phyloP scores from a whole-genome alignment of 2,888 invertebrate genomes.

The Hyles lineata region DNA sequence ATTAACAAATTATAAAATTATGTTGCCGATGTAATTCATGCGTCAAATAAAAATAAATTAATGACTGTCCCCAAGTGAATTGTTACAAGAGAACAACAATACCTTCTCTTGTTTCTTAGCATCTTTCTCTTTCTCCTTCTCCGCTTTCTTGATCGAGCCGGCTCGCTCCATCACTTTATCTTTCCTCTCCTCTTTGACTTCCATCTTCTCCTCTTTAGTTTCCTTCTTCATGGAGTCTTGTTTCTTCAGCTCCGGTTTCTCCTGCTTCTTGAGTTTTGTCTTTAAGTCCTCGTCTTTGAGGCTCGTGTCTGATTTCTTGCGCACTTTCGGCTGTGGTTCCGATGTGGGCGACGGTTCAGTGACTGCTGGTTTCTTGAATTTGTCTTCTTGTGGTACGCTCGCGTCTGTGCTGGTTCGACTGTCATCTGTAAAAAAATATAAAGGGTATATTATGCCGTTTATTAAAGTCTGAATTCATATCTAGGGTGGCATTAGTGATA shows the following conservation, averaged over 20 bases:
- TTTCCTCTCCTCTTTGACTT: constrained; percentile 33
- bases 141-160: constrained; percentile 67
- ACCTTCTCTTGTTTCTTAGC: constrained; percentile 56
- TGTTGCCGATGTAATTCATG: no score
- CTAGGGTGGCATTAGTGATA: no score
- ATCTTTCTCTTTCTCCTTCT: constrained; percentile 64
- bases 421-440: constrained; percentile 57
- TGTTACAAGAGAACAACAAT: no score
- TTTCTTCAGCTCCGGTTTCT: constrained; percentile 64
- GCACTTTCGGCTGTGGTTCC: constrained; percentile 60
- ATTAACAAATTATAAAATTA: no score
- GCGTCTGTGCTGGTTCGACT: constrained; percentile 69
- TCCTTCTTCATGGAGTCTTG: constrained; percentile 61
- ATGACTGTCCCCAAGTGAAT: no score
- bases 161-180: constrained; percentile 58
- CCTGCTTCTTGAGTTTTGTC: constrained; percentile 57
- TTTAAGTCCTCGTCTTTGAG: constrained; percentile 74
- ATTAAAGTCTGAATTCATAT: not conserved
- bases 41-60: no score
- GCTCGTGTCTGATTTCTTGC: constrained; percentile 77
- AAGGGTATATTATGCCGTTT: not conserved
- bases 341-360: constrained; percentile 47
- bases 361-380: constrained; percentile 53
- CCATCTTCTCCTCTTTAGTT: constrained; percentile 48
- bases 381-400: constrained; percentile 59